Conservation (phyloP, 2,888 invertebrate species). For the Andrena bicolor region DNA sequence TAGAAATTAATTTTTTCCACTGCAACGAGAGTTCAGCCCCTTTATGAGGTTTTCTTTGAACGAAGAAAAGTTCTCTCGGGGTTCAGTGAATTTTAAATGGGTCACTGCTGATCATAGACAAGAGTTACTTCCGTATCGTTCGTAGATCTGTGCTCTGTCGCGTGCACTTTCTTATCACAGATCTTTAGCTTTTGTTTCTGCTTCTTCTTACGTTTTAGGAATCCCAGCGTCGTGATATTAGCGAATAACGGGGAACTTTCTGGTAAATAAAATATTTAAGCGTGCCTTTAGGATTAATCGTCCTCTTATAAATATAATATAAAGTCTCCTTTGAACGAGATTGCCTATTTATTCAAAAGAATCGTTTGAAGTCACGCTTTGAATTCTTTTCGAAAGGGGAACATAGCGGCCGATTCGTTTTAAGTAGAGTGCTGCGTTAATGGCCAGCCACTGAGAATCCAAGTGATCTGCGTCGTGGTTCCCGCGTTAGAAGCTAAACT, state of each 20-base stretch:
- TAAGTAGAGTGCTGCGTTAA: constrained; percentile 1
- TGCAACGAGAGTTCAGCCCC: neutral
- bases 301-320: neutral
- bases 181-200: constrained; percentile 10
- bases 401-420: neutral
- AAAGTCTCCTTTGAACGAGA: neutral
- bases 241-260: neutral
- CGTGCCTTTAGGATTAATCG: neutral
- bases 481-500: too few species aligned
- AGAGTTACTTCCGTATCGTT: constrained; percentile 46
- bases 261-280: neutral
- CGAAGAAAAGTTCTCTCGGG: neutral
- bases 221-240: neutral
- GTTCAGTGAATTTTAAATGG: constrained; percentile 49
- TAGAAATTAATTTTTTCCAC: neutral
- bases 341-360: neutral
- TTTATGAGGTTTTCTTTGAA: too few species aligned
- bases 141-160: constrained; percentile 38
- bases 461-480: neutral
- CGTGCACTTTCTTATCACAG: constrained; percentile 43
- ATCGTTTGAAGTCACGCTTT: neutral
- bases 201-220: constrained; percentile 2
- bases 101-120: constrained; percentile 46
- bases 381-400: neutral
- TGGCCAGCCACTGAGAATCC: constrained; percentile 1